Conservation (phyloP, 2,113 vertebrate genomes). For the Pica pica region DNA sequence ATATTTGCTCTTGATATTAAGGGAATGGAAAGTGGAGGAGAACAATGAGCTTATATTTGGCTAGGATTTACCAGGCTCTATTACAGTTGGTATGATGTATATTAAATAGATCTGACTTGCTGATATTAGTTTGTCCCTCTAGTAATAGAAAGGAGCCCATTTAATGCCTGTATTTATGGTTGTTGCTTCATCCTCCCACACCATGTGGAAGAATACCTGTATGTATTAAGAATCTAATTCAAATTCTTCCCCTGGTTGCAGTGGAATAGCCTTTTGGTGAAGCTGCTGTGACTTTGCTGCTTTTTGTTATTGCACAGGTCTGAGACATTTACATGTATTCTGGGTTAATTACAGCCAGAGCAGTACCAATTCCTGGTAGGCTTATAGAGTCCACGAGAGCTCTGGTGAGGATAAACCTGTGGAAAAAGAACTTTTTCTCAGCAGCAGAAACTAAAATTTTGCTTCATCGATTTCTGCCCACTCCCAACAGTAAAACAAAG, state of each 20-base stretch:
- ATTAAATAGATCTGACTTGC: neutral
- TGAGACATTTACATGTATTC: neutral
- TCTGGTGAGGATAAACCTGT: neutral
- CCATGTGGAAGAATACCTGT: neutral
- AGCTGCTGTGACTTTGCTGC: neutral
- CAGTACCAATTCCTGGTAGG: neutral
- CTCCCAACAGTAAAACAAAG: neutral
- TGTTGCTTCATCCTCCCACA: neutral
- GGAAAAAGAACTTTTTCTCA: neutral
- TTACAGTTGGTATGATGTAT: neutral
- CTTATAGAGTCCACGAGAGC: neutral
- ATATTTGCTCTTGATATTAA: slow-evolving; percentile 36
- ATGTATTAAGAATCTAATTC: neutral
- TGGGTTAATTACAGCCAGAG: neutral
- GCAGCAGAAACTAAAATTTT: neutral
- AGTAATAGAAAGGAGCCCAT: neutral
- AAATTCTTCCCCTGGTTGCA: neutral
- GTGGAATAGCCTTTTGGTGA: neutral
- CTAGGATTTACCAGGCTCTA: slow-evolving; percentile 10
- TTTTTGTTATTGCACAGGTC: neutral
- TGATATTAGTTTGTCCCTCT: slow-evolving; percentile 11
- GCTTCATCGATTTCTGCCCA: neutral
- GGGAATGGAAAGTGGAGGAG: neutral
- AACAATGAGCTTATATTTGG: slow-evolving; percentile 16
- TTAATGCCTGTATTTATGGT: slow-evolving; percentile 36